Conservation (phyloP, 2,797 vertebrate genomes). For the Eidolon dupreanum region DNA sequence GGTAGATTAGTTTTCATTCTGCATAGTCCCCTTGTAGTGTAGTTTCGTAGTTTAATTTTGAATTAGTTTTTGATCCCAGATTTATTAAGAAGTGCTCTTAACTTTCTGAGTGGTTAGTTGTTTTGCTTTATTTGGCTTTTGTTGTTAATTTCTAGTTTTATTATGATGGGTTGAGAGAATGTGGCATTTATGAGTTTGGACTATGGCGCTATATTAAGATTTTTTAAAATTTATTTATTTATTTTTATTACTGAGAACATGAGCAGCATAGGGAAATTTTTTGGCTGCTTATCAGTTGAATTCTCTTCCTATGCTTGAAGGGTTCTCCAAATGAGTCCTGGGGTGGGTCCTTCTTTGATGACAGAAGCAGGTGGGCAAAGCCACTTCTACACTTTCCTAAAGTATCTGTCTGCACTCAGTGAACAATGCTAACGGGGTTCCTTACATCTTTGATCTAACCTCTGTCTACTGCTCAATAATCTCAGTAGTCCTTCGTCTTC, state of each 20-base stretch:
- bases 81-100: constrained; percentile 2
- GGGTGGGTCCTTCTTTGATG: not conserved
- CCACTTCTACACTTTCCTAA: not conserved
- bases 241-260: not conserved
- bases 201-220: not conserved
- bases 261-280: not conserved
- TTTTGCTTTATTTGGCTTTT: not conserved
- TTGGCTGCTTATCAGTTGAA: not conserved
- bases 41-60: not conserved
- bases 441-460: constrained; percentile 37
- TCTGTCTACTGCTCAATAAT: not conserved
- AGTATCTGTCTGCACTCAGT: not conserved
- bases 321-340: not conserved
- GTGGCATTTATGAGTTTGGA: not conserved
- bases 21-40: not conserved
- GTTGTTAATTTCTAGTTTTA: not conserved
- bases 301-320: not conserved
- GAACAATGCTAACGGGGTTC: not conserved
- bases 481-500: not conserved
- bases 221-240: not conserved
- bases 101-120: not conserved
- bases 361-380: not conserved
- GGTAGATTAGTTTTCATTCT: not conserved
- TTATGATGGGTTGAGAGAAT: not conserved
- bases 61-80: constrained; percentile 17